Percentiles rank a stretch among this genome's conserved stretches.
Evolutionary conservation across 2,888 invertebrate species (phyloP).

Genomic region (Troides aeacus): DNA sequence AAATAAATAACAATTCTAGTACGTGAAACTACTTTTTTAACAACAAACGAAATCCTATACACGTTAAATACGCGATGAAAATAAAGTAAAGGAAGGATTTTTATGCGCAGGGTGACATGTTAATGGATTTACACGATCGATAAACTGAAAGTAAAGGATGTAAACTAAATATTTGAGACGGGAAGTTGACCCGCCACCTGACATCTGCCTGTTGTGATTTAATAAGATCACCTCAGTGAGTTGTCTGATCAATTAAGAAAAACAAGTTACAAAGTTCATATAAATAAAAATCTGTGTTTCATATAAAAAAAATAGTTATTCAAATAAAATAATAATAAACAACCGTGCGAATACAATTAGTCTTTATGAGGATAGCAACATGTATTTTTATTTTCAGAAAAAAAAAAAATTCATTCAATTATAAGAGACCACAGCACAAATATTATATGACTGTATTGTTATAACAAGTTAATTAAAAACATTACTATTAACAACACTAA

Average conservation of each 20-base stretch:
- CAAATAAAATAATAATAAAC: no score
- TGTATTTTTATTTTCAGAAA: no score
- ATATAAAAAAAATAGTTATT: no score
- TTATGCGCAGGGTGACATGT: conserved; percentile 16
- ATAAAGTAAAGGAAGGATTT: conserved; percentile 10
- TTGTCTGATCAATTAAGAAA: background rate
- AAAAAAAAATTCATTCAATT: no score
- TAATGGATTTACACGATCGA: conserved; percentile 4
- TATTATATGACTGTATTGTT: no score
- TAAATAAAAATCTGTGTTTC: background rate
- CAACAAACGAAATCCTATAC: background rate
- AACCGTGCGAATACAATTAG: no score
- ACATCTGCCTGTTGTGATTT: conserved; percentile 12
- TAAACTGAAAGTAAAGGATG: conserved; percentile 15
- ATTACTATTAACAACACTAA: no score
- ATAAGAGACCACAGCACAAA: no score
- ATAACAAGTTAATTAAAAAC: no score
- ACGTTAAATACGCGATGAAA: background rate
- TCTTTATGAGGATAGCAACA: no score
- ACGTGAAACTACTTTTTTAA: background rate
- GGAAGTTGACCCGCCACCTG: conserved; percentile 20
- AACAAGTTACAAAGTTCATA: background rate
- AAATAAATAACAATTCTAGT: background rate
- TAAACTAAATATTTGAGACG: conserved; percentile 24
- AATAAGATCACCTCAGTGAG: background rate